Evolutionary conservation across 2,888 invertebrate genomes (phyloP).

Genomic region (Trachelus tabidus): DNA sequence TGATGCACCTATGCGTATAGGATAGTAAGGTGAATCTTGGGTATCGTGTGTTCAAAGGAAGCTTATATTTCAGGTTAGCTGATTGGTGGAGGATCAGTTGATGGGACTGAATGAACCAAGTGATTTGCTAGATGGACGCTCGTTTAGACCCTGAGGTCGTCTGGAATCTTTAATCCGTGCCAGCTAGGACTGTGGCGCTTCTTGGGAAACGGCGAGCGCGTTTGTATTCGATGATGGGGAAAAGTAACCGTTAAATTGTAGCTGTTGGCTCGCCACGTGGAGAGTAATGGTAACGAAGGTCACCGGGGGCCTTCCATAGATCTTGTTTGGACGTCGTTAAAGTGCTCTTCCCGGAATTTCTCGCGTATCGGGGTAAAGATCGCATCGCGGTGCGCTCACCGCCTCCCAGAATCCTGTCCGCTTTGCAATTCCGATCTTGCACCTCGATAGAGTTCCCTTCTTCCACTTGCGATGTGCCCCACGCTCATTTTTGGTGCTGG

Average conservation of each 20-base stretch:
- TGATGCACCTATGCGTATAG: background rate
- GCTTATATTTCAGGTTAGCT: background rate
- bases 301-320: conserved; percentile 55
- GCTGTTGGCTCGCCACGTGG: conserved; percentile 16
- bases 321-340: conserved; percentile 64
- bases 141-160: background rate
- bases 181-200: background rate
- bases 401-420: conserved; percentile 56
- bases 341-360: conserved; percentile 63
- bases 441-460: conserved; percentile 53
- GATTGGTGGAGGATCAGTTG: background rate
- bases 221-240: background rate
- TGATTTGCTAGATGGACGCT: background rate
- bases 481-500: conserved; percentile 2
- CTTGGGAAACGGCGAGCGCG: background rate
- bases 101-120: background rate
- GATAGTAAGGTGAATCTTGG: background rate
- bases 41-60: background rate
- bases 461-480: conserved; percentile 45
- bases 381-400: conserved; percentile 40
- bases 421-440: conserved; percentile 66
- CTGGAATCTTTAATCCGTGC: background rate
- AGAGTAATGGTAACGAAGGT: conserved; percentile 54
- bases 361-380: conserved; percentile 59
- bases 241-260: background rate